Percentiles rank a stretch among this genome's conserved stretches.
These are phyloP conservation scores for Gastrophysa polygoni DNA, from an alignment of 2,888 invertebrate genomes.

Conservation along the genomic window DNA sequence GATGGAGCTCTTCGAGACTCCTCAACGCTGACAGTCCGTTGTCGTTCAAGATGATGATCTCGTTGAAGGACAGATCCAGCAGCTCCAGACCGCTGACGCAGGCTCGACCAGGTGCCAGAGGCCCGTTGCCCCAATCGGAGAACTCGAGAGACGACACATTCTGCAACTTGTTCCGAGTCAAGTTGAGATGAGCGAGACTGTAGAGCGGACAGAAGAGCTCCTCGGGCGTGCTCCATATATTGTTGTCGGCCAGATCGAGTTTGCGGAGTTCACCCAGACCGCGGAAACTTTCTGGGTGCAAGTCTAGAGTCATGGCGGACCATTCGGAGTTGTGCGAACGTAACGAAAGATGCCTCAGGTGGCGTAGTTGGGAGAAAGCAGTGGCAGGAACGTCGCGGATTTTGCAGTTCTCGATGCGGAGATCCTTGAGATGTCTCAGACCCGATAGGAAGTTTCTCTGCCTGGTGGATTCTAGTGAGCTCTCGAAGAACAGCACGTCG, in stretches of 20 bases:
- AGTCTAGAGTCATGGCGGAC: slow-evolving; percentile 79
- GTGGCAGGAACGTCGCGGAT: slow-evolving; percentile 75
- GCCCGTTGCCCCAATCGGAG: slow-evolving; percentile 73
- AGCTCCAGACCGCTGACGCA: slow-evolving; percentile 73
- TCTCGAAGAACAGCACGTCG: slow-evolving; percentile 76
- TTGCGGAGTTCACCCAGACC: slow-evolving; percentile 70
- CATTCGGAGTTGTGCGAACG: slow-evolving; percentile 80
- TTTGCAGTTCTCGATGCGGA: slow-evolving; percentile 78
- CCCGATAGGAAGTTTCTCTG: slow-evolving; percentile 64
- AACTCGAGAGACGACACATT: slow-evolving; percentile 78
- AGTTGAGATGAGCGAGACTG: slow-evolving; percentile 71
- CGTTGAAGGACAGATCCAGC: slow-evolving; percentile 77
- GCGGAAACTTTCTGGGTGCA: slow-evolving; percentile 73
- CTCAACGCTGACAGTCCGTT: slow-evolving; percentile 73
- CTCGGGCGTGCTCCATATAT: slow-evolving; percentile 76
- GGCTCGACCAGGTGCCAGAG: slow-evolving; percentile 64
- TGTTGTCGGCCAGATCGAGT: slow-evolving; percentile 76
- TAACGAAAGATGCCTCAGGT: slow-evolving; percentile 70
- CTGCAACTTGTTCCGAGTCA: slow-evolving; percentile 78
- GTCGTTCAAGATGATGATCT: slow-evolving; percentile 72
- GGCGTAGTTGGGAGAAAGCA: slow-evolving; percentile 70
- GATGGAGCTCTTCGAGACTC: slow-evolving; percentile 70
- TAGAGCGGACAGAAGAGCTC: slow-evolving; percentile 76
- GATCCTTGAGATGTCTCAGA: slow-evolving; percentile 69
- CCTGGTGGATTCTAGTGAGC: slow-evolving; percentile 63